These are phyloP conservation scores for Hypsibius dujardini DNA, from an alignment of 1,140 invertebrate genomes.

Conservation along the genomic window DNA sequence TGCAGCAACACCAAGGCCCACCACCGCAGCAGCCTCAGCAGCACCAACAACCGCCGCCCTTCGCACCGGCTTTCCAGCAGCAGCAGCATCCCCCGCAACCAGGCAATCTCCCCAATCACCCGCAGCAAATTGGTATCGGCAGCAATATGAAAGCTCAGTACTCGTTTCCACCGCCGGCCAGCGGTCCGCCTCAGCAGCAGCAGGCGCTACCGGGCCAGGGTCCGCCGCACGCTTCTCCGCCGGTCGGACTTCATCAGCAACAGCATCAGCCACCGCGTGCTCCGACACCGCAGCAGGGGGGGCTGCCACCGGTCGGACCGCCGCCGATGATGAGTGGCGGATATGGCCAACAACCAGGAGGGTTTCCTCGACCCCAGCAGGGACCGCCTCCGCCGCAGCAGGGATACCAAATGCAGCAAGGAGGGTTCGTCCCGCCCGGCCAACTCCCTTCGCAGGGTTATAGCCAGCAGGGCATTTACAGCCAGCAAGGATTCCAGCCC, in stretches of 20 bases:
- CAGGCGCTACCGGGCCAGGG: background rate
- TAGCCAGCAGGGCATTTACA: no score
- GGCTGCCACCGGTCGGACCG: background rate
- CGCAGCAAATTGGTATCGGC: no score
- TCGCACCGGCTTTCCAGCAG: no score
- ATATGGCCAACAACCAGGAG: background rate
- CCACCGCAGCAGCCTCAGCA: background rate
- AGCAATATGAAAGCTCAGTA: background rate
- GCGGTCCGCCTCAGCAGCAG: background rate
- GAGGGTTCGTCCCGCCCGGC: no score
- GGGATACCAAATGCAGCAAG: no score
- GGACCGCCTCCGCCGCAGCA: background rate
- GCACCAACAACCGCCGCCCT: background rate
- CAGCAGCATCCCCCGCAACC: no score
- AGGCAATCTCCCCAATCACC: no score
- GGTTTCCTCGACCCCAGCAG: background rate
- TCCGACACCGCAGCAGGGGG: background rate
- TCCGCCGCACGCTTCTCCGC: background rate
- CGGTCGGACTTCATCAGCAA: slow-evolving; percentile 1
- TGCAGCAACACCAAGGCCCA: background rate
- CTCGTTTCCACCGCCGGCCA: slow-evolving; percentile 12
- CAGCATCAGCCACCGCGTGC: background rate
- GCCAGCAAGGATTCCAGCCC: no score
- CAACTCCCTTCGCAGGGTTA: no score
- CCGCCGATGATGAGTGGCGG: background rate